Evolutionary conservation across 2,888 invertebrate genomes (phyloP).

Genomic region (Ophioninae sp.): DNA sequence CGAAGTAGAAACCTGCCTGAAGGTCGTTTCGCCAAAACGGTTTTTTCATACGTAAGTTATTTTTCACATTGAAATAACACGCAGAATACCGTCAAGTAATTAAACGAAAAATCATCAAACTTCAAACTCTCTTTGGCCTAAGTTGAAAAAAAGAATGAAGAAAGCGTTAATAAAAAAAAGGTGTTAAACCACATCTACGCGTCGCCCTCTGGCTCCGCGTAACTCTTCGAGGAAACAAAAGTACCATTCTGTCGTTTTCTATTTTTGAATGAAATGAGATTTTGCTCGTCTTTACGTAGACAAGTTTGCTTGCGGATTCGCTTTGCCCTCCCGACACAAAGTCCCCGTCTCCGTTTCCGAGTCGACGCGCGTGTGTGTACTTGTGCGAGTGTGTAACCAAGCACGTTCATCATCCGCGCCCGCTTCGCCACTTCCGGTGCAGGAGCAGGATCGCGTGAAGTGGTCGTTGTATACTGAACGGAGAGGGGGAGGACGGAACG

Average conservation of each 20-base stretch:
- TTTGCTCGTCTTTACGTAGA: conserved; percentile 40
- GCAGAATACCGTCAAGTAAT: too few species aligned
- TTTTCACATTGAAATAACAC: too few species aligned
- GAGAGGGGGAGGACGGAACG: conserved; percentile 38
- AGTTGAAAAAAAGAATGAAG: too few species aligned
- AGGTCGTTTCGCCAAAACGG: too few species aligned
- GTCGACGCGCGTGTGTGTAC: background rate
- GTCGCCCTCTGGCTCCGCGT: background rate
- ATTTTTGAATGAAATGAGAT: conserved; percentile 12
- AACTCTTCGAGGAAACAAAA: background rate
- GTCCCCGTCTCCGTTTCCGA: background rate
- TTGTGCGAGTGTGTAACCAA: conserved; percentile 28
- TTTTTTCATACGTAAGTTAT: too few species aligned
- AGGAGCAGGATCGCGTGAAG: conserved; percentile 28
- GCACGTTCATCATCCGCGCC: conserved; percentile 55
- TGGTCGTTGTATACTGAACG: conserved; percentile 4
- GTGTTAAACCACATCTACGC: background rate
- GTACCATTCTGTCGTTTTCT: background rate
- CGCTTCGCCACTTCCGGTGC: conserved; percentile 52
- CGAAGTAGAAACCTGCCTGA: too few species aligned
- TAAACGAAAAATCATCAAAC: too few species aligned
- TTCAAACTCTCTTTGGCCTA: too few species aligned
- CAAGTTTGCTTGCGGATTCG: conserved; percentile 45
- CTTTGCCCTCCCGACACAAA: conserved; percentile 35
- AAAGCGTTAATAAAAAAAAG: too few species aligned